These are phyloP conservation scores for Heliornis fulica DNA, from an alignment of 2,113 vertebrate genomes.

Conservation along the genomic window DNA sequence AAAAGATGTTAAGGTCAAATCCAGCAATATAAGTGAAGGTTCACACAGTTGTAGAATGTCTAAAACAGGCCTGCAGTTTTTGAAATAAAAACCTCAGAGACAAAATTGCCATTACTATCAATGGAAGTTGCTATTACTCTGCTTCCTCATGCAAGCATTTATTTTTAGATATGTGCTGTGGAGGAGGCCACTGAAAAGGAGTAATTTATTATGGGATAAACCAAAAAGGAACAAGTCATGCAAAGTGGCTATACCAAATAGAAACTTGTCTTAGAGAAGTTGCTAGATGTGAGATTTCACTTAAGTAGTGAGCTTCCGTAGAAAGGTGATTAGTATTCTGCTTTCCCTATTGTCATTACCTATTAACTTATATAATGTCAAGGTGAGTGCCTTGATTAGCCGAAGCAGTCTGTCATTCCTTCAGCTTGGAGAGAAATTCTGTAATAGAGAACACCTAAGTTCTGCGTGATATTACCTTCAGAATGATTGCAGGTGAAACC, in stretches of 20 bases:
- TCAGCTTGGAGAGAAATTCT: background rate
- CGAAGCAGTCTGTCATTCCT: background rate
- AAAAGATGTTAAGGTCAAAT: background rate
- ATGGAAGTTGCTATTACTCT: background rate
- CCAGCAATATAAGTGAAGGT: background rate
- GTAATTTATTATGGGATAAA: background rate
- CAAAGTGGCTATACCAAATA: background rate
- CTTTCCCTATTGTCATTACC: background rate
- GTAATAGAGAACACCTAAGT: background rate
- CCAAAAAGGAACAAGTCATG: background rate
- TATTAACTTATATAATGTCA: background rate
- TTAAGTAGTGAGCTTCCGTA: background rate
- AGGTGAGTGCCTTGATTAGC: background rate
- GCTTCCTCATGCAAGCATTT: background rate
- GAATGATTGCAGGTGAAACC: conserved; percentile 81
- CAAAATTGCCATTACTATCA: background rate
- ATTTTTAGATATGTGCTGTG: background rate
- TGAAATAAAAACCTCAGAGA: background rate
- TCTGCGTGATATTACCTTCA: conserved; percentile 10
- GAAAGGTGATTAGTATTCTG: background rate
- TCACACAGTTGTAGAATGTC: background rate
- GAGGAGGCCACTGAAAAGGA: background rate
- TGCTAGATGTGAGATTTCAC: background rate
- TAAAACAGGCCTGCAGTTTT: too few species aligned
- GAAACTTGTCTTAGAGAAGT: background rate